Conservation (phyloP, 2,797 vertebrate genomes). For the Varecia variegata region DNA sequence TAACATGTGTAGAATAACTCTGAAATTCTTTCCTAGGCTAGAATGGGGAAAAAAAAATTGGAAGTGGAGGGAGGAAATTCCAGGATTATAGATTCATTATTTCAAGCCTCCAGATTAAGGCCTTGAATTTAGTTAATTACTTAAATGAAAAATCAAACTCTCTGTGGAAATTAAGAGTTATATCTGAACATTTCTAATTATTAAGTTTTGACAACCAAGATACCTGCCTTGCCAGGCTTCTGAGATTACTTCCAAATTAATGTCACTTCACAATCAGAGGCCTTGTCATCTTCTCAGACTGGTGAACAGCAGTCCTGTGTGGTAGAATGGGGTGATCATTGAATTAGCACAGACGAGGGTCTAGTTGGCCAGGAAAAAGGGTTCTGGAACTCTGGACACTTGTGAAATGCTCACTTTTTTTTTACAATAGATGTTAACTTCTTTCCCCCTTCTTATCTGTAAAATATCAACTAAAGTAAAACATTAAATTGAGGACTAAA, state of each 20-base stretch:
- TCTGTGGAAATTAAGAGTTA: not conserved
- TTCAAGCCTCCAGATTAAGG: not conserved
- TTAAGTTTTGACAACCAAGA: not conserved
- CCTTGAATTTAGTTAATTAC: slow-evolving; percentile 28
- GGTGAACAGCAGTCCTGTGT: not conserved
- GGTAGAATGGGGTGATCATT: not conserved
- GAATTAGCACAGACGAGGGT: not conserved
- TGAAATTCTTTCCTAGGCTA: not conserved
- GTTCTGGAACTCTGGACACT: not conserved
- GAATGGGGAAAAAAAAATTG: not conserved
- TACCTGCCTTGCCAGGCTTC: not conserved
- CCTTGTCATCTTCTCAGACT: not conserved
- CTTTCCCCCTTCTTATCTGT: slow-evolving; percentile 50
- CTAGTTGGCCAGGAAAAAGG: not conserved
- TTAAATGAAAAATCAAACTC: not conserved
- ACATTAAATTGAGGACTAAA: not conserved
- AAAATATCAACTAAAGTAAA: slow-evolving; percentile 47
- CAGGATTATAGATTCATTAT: not conserved
- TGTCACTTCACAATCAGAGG: not conserved
- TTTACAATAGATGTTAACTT: slow-evolving; percentile 12
- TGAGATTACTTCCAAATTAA: slow-evolving; percentile 28
- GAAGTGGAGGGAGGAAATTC: not conserved
- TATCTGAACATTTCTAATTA: slow-evolving; percentile 2
- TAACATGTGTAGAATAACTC: not conserved
- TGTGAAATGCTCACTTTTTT: not conserved